Evolutionary conservation across 1,140 invertebrate genomes (phyloP).

Genomic region (Heliconius melpomene): DNA sequence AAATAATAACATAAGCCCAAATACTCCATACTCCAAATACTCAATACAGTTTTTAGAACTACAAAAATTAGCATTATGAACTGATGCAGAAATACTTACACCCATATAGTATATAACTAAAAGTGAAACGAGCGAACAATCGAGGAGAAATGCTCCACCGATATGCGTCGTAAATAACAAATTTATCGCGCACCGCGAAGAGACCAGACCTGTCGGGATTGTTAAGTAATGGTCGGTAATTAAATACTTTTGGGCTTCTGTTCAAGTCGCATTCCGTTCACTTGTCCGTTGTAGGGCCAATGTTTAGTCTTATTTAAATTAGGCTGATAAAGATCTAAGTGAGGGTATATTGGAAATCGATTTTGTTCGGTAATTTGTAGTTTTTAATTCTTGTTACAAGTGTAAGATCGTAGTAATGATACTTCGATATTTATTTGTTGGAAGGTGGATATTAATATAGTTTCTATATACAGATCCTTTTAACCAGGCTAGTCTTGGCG

Average conservation of each 20-base stretch:
- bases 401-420: neutral
- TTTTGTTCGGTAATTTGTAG: neutral
- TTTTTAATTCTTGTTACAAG: slow-evolving; percentile 4
- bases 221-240: slow-evolving; percentile 43
- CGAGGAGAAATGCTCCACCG: slow-evolving; percentile 22
- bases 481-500: no score
- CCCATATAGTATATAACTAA: neutral
- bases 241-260: slow-evolving; percentile 43
- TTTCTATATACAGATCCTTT: no score
- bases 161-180: slow-evolving; percentile 40
- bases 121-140: slow-evolving; percentile 39
- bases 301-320: slow-evolving; percentile 37
- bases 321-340: slow-evolving; percentile 16
- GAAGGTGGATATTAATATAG: no score
- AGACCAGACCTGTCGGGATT: slow-evolving; percentile 35
- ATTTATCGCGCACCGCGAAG: slow-evolving; percentile 39
- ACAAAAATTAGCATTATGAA: neutral
- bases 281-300: slow-evolving; percentile 23
- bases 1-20: no score
- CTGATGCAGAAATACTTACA: neutral
- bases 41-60: neutral
- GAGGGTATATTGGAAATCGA: neutral
- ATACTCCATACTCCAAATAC: no score
- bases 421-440: no score
- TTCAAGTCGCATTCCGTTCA: slow-evolving; percentile 32